These are phyloP conservation scores for Hipparchia semele DNA, from an alignment of 2,888 invertebrate genomes.

Conservation along the genomic window DNA sequence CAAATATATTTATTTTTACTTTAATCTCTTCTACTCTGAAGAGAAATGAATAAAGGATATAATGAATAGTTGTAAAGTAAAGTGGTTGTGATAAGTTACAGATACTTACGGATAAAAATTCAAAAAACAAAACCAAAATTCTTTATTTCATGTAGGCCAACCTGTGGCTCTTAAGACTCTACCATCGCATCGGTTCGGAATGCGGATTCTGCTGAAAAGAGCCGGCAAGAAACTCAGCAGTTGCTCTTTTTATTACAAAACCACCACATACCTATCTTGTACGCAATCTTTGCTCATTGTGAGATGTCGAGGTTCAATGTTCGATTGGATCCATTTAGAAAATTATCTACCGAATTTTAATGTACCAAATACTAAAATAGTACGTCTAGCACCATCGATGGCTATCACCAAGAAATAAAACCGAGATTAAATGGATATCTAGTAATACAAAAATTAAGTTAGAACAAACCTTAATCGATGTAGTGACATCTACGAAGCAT, in stretches of 20 bases:
- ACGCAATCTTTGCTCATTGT: neutral
- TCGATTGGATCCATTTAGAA: neutral
- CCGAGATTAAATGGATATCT: neutral
- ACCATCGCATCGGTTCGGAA: too few species aligned
- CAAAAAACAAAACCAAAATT: too few species aligned
- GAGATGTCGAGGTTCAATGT: neutral
- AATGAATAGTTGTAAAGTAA: neutral
- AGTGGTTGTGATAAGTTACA: neutral
- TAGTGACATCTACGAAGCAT: neutral
- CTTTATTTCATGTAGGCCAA: too few species aligned
- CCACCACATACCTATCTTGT: too few species aligned
- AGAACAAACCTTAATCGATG: slow-evolving; percentile 4
- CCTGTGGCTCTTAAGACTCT: too few species aligned
- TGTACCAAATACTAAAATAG: too few species aligned
- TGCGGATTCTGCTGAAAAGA: too few species aligned
- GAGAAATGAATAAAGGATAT: neutral
- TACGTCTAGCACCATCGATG: too few species aligned
- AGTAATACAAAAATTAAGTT: neutral
- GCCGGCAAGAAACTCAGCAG: too few species aligned
- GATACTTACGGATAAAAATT: slow-evolving; percentile 1
- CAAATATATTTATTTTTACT: neutral
- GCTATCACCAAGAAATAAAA: too few species aligned
- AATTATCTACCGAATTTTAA: neutral
- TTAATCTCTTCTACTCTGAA: neutral
- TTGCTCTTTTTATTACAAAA: too few species aligned